Percentiles rank a stretch among this genome's conserved stretches.
Evolutionary conservation across 1,140 invertebrate genomes (phyloP).

Genomic region (Lithobius niger): DNA sequence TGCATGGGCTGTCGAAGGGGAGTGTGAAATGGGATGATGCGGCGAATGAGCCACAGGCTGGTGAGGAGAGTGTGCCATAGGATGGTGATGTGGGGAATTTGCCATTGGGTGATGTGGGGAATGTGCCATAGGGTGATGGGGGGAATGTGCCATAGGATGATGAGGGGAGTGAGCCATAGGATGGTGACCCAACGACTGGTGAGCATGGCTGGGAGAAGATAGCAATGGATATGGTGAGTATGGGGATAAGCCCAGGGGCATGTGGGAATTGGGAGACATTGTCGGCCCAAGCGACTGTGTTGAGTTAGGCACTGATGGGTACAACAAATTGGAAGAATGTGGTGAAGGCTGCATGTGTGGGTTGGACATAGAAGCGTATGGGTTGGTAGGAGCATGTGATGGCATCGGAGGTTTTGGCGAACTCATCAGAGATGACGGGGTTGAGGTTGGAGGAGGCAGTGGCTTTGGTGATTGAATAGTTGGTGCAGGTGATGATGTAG

Average conservation of each 20-base stretch:
- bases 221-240: conserved; percentile 1
- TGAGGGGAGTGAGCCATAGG: neutral
- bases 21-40: too few species aligned
- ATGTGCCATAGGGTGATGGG: too few species aligned
- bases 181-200: too few species aligned
- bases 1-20: too few species aligned
- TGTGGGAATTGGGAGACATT: neutral
- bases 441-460: conserved; percentile 10
- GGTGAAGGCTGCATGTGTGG: conserved; percentile 38
- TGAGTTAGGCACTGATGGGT: conserved; percentile 6
- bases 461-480: conserved; percentile 10
- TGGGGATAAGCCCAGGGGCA: neutral
- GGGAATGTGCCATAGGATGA: too few species aligned
- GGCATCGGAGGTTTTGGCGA: conserved; percentile 14
- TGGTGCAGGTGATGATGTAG: neutral
- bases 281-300: conserved; percentile 11
- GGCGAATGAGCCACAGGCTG: too few species aligned
- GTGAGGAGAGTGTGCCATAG: neutral
- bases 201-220: neutral
- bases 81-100: neutral
- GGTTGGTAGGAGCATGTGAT: conserved; percentile 28
- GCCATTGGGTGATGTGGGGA: too few species aligned
- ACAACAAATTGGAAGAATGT: neutral
- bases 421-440: conserved; percentile 12
- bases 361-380: conserved; percentile 37